Evolutionary conservation across 2,797 vertebrate species (phyloP).

Genomic region (Rhynchotus rufescens): DNA sequence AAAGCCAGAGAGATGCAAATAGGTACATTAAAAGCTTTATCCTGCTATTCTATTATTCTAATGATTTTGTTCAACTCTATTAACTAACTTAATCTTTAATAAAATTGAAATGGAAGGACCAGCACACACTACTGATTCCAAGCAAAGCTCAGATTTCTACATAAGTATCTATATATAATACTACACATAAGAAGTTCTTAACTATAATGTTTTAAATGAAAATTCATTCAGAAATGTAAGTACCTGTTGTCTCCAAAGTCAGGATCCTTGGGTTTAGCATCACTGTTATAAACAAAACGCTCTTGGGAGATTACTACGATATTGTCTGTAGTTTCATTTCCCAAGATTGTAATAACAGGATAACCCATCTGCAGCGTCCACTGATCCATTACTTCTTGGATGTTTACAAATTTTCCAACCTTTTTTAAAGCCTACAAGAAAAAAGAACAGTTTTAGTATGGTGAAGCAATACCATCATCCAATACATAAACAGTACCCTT

Average conservation of each 20-base stretch:
- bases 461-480: not conserved
- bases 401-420: conserved; percentile 92
- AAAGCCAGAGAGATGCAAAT: not conserved
- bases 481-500: not conserved
- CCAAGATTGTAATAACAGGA: conserved; percentile 93
- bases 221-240: not conserved
- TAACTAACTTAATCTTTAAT: not conserved
- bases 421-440: conserved; percentile 89
- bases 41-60: not conserved
- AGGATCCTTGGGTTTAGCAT: conserved; percentile 80
- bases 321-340: conserved; percentile 89
- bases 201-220: not conserved
- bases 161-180: not conserved
- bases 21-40: not conserved
- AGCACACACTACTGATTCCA: not conserved
- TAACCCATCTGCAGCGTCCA: conserved; percentile 99
- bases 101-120: not conserved
- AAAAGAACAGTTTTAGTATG: conserved; percentile 53
- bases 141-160: not conserved
- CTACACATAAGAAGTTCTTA: not conserved
- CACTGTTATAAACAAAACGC: conserved; percentile 92
- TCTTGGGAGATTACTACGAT: conserved; percentile 89
- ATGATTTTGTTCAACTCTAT: not conserved
- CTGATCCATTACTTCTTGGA: conserved; percentile 95
- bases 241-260: conserved; percentile 87